Evolutionary conservation across 1,140 invertebrate species (phyloP), one percentile per base, ranked within the genome.

Genomic region (Carposina sasakii): DNA sequence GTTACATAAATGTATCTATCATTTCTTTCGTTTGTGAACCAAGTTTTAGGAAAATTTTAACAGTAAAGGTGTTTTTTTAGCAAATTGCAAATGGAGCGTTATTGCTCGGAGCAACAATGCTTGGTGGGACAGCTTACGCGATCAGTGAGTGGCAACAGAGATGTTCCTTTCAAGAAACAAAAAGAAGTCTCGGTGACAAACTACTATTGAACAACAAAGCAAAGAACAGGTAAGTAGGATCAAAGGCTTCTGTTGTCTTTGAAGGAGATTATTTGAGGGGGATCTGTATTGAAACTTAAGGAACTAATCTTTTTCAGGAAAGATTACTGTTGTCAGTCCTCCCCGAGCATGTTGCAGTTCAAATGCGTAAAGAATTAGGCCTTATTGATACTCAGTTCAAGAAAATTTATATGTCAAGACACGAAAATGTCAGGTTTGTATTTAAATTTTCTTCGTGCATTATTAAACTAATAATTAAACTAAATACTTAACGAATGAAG

Each of bases 401-500:
- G 84, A 98, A 97, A 85, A 98, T 98, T 66, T 98, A 98, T 73
- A 97, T 98, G 96, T 96, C 94, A 51, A 88, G 96, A 13, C 96
- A 98, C 78, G 96, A 98, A 83, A 97, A 98, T 81, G 96, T 98
- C 55, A 98, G 96, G 91, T 95, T 85, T 48, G 64, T 50, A 20
- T n/a, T n/a, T n/a, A 26, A n/a, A n/a, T n/a, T n/a, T n/a, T n/a
- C n/a, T n/a, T n/a, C n/a, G n/a, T n/a, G n/a, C n/a, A n/a, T n/a
- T n/a, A n/a, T n/a, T n/a, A n/a, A n/a, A n/a, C n/a, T n/a, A n/a
- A n/a, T n/a, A n/a, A n/a, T n/a, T n/a, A n/a, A n/a, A n/a, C n/a
- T n/a, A n/a, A n/a, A n/a, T n/a, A n/a, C n/a, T n/a, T n/a, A n/a
- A n/a, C n/a, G n/a, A n/a, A n/a, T n/a, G n/a, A n/a, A n/a, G n/a